A percentile compares a stretch with the other conserved stretches of the same genome.
Conservation (phyloP, 1,140 invertebrate genomes). For the Wasmannia auropunctata region DNA sequence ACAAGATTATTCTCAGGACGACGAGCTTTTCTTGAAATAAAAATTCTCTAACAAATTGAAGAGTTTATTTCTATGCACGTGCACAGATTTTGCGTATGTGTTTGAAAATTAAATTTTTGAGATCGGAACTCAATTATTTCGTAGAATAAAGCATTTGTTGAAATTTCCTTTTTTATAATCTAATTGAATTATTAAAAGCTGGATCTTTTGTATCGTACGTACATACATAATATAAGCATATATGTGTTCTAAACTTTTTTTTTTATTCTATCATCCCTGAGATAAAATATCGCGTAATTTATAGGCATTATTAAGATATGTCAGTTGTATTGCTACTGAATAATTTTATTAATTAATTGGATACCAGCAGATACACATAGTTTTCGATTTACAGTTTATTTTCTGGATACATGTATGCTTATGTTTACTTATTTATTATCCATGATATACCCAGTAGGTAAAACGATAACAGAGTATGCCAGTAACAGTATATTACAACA, state of each 20-base stretch:
- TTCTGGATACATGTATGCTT: not conserved
- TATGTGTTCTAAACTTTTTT: not conserved
- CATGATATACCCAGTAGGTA: not conserved
- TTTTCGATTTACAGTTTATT: not conserved
- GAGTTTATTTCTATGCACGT: not conserved
- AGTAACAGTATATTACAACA: conserved; percentile 5
- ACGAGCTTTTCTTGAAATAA: not conserved
- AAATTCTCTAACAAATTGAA: not conserved
- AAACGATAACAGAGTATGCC: not conserved
- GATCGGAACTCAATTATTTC: not conserved
- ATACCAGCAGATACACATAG: not conserved
- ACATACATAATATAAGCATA: no score
- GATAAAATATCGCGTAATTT: not conserved
- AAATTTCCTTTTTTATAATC: not conserved
- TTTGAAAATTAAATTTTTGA: not conserved
- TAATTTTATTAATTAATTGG: not conserved
- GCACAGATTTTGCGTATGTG: no score
- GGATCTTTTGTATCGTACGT: not conserved
- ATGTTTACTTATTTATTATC: not conserved
- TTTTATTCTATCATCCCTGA: not conserved
- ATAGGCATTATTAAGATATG: not conserved
- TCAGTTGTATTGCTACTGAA: not conserved
- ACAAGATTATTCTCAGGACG: not conserved
- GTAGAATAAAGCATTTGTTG: not conserved
- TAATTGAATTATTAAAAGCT: not conserved